These are phyloP conservation scores for Actinemys pallida DNA, from an alignment of 2,113 vertebrate genomes.

Conservation along the genomic window DNA sequence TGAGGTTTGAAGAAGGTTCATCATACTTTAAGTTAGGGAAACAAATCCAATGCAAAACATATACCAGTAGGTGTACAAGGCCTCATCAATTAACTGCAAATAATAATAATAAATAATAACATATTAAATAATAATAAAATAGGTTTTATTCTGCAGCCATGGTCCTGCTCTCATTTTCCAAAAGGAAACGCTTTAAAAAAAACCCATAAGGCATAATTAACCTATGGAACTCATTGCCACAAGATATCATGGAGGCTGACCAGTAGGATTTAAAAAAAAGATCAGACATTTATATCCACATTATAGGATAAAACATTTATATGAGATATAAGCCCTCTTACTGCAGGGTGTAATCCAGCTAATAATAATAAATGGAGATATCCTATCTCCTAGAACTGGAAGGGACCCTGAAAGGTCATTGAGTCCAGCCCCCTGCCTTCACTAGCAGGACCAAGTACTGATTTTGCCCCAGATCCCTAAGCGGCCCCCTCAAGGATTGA, in stretches of 20 bases:
- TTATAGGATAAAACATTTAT: not conserved
- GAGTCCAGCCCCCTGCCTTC: too few species aligned
- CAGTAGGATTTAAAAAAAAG: not conserved
- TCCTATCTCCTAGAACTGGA: too few species aligned
- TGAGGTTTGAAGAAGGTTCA: too few species aligned
- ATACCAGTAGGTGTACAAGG: not conserved
- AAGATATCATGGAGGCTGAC: fast-evolving
- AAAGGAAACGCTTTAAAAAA: not conserved
- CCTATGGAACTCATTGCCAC: not conserved
- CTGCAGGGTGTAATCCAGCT: conserved; percentile 16
- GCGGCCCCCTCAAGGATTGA: too few species aligned
- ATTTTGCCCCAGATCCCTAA: too few species aligned
- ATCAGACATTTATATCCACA: not conserved
- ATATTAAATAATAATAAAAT: not conserved
- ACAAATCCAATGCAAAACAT: not conserved
- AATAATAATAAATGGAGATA: too few species aligned
- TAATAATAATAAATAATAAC: not conserved
- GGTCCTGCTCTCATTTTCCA: not conserved
- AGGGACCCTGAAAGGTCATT: too few species aligned
- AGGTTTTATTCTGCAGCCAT: not conserved
- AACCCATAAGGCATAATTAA: conserved; percentile 21
- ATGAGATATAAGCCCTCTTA: not conserved
- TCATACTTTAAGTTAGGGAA: fast-evolving
- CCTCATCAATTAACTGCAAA: not conserved
- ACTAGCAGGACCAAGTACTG: too few species aligned